Conservation (phyloP, 2,888 invertebrate genomes). For the Morinoia aosen region DNA sequence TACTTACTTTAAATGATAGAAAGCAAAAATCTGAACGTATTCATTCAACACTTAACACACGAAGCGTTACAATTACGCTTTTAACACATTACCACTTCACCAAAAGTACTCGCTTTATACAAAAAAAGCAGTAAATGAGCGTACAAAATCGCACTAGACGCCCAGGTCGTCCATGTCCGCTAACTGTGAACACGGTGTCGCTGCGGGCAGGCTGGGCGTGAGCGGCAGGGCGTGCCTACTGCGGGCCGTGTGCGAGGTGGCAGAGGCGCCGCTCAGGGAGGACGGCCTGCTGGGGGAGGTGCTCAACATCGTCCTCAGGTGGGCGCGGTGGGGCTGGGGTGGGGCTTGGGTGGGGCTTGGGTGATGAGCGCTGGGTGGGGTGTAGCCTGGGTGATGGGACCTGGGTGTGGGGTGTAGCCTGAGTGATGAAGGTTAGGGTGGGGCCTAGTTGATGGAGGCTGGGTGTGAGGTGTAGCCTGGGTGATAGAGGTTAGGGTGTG, state of each 20-base stretch:
- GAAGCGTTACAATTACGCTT: too few relatives aligned
- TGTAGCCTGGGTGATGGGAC: not conserved
- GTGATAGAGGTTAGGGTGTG: not conserved
- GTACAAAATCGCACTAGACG: not conserved
- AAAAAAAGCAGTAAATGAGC: too few relatives aligned
- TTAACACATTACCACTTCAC: too few relatives aligned
- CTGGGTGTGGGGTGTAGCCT: too few relatives aligned
- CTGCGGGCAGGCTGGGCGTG: slow-evolving; percentile 61
- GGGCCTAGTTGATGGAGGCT: too few relatives aligned
- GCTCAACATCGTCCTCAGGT: slow-evolving; percentile 67
- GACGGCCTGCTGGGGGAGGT: slow-evolving; percentile 67
- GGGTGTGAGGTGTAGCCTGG: too few relatives aligned
- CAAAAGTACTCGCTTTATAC: too few relatives aligned
- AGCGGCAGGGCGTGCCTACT: slow-evolving; percentile 64
- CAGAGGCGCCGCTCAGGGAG: slow-evolving; percentile 64
- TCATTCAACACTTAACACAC: too few relatives aligned
- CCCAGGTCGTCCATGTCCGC: not conserved
- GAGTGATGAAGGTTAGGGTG: too few relatives aligned
- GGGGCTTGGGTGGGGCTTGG: not conserved
- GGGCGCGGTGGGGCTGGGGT: slow-evolving; percentile 21
- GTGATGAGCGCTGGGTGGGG: not conserved
- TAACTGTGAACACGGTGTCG: not conserved
- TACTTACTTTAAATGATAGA: too few relatives aligned
- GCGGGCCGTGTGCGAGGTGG: slow-evolving; percentile 65
- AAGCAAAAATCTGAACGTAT: too few relatives aligned